These are phyloP conservation scores for Eospalax fontanierii DNA, from an alignment of 2,797 vertebrate genomes.

Conservation along the genomic window DNA sequence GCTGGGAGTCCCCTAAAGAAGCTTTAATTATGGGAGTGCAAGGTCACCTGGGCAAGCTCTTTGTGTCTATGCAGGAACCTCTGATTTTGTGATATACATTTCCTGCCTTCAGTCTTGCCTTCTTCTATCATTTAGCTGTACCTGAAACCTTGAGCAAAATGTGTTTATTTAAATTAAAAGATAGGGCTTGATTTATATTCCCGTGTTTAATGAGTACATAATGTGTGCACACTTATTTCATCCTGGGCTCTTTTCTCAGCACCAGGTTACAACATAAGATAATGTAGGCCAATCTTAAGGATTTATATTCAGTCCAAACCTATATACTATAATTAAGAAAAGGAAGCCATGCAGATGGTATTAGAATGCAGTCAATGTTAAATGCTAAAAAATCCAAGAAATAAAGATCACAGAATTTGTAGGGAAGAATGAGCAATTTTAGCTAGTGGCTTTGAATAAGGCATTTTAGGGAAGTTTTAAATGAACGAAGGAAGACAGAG, in stretches of 20 bases:
- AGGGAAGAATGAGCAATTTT: background rate
- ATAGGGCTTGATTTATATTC: background rate
- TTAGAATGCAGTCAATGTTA: background rate
- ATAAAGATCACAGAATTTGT: background rate
- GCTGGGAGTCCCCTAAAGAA: background rate
- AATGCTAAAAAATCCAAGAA: slow-evolving; percentile 27
- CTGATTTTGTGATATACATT: background rate
- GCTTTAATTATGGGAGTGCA: too few species aligned
- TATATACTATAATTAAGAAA: background rate
- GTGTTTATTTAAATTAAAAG: slow-evolving; percentile 22
- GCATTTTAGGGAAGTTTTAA: background rate
- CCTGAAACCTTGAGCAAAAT: background rate
- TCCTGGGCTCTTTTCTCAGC: background rate
- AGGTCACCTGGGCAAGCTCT: background rate
- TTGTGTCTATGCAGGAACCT: background rate
- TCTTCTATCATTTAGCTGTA: background rate
- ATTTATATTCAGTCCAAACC: background rate
- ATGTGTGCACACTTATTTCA: background rate
- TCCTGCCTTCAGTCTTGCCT: background rate
- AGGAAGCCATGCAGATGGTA: background rate
- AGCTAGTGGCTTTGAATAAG: background rate
- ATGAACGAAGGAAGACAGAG: background rate
- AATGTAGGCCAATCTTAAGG: background rate
- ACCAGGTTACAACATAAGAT: background rate
- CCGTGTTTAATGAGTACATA: background rate